These are phyloP conservation scores for Delichon dasypus DNA, from an alignment of 2,797 vertebrate genomes.

Conservation along the genomic window DNA sequence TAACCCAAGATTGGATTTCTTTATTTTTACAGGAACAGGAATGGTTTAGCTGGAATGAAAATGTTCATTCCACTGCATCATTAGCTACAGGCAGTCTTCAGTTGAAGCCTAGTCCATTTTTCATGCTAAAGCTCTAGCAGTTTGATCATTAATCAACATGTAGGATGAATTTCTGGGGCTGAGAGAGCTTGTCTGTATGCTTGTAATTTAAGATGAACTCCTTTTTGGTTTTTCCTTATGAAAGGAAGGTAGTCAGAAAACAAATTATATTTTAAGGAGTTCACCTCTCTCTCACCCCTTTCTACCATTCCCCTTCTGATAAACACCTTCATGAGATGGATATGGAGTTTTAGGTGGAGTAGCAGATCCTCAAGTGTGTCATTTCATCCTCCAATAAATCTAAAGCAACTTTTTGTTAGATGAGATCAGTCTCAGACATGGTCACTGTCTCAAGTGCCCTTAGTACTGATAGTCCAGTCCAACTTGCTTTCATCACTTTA, in stretches of 20 bases:
- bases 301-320: neutral
- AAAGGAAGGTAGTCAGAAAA: constrained; percentile 31
- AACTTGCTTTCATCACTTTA: neutral
- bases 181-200: constrained; percentile 4
- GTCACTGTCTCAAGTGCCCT: neutral
- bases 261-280: constrained; percentile 24
- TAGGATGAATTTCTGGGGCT: constrained; percentile 17
- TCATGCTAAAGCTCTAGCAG: constrained; percentile 35
- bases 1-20: constrained; percentile 35
- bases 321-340: neutral
- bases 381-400: neutral
- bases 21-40: constrained; percentile 51
- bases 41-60: constrained; percentile 58
- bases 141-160: constrained; percentile 46
- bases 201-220: constrained; percentile 22
- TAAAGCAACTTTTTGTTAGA: neutral
- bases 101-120: constrained; percentile 45
- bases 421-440: neutral
- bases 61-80: constrained; percentile 41
- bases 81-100: constrained; percentile 41
- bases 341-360: neutral
- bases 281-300: constrained; percentile 1
- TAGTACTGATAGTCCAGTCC: neutral
- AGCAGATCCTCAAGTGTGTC: neutral
- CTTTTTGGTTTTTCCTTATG: neutral